Percentiles rank a stretch among this genome's conserved stretches.
Conservation (phyloP, 2,888 invertebrate species). For the Dendrolimus pini region DNA sequence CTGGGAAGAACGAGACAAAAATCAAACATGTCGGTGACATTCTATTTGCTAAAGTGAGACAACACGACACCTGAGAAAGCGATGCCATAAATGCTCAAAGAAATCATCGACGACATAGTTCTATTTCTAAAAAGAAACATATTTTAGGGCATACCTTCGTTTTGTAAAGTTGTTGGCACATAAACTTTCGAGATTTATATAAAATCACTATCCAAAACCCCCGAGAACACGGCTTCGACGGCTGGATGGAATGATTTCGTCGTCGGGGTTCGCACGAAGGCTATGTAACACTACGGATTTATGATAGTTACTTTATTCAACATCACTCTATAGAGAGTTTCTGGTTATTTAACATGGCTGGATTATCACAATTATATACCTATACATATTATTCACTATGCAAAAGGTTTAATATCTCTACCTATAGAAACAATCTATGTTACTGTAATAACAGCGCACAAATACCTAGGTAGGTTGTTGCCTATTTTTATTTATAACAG, state of each 20-base stretch:
- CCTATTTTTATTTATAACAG: constrained; percentile 21
- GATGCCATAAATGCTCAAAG: constrained; percentile 73
- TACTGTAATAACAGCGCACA: constrained; percentile 24
- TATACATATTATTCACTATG: constrained; percentile 9
- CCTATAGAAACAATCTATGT: neutral
- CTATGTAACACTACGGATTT: constrained; percentile 44
- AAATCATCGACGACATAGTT: constrained; percentile 47
- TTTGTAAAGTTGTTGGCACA: constrained; percentile 72
- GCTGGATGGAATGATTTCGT: constrained; percentile 77
- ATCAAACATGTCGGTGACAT: constrained; percentile 55
- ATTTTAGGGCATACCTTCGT: constrained; percentile 56
- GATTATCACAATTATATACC: constrained; percentile 7
- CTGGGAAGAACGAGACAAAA: constrained; percentile 68
- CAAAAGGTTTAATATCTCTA: neutral
- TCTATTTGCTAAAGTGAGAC: constrained; percentile 57
- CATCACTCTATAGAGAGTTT: constrained; percentile 5
- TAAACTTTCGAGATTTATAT: constrained; percentile 62
- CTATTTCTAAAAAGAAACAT: constrained; percentile 33
- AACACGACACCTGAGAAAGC: constrained; percentile 67
- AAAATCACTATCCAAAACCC: constrained; percentile 73
- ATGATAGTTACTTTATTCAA: constrained; percentile 31
- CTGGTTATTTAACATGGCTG: neutral
- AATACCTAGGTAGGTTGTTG: constrained; percentile 17
- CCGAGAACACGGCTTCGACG: constrained; percentile 75
- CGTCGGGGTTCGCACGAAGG: constrained; percentile 71